Base-by-base conservation (phyloP, 1,140 invertebrate genomes). In the Kradibia gibbosae region DNA sequence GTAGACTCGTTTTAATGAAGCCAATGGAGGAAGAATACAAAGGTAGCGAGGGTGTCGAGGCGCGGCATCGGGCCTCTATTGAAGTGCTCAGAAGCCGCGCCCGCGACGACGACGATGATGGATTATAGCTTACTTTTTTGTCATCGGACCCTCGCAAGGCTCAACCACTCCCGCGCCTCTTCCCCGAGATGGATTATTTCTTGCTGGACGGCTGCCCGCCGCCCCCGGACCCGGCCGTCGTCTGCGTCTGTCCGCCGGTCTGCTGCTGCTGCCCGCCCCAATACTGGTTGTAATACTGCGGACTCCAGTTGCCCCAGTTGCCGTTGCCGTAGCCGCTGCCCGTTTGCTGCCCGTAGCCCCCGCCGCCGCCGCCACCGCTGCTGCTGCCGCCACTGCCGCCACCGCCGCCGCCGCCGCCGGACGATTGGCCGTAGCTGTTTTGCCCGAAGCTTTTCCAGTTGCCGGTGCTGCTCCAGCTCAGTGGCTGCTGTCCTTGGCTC, bases 251-350 rank as follows among this genome's bases (percentile, higher is more conserved):
- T 34, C 83, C 75, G 78, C 80, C 76, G 78, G 76, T 82, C 72
- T 67, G 76, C 39, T 71, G 75, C 57, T 71, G 67, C 55, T 48
- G 83, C 42, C 71, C 71, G 28, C 39, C 70, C 81, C 89, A 90
- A 91, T 91, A 90, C 88, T 91, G 90, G 87, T 89, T 88, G 85
- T 90, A 89, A 90, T 91, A 91, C 87, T 90, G 89, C 85, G 88
- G 87, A 84, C 89, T 88, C 89, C 88, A 91, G 85, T 85, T 87
- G 55, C 84, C 87, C 86, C 90, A 91, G 84, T 90, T 91, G 78
- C 90, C 90, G 67, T 91, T 91, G 28, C 90, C 91, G 45, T 91
- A 91, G 60, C 84, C 84, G 65, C 65, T 82, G 20, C 22, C 10
- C 84, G 83, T 83, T 84, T 84, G 82, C 57, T 85, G 83, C 48